Conservation (phyloP, 2,888 invertebrate species). For the Drosophila pseudotalamancana region DNA sequence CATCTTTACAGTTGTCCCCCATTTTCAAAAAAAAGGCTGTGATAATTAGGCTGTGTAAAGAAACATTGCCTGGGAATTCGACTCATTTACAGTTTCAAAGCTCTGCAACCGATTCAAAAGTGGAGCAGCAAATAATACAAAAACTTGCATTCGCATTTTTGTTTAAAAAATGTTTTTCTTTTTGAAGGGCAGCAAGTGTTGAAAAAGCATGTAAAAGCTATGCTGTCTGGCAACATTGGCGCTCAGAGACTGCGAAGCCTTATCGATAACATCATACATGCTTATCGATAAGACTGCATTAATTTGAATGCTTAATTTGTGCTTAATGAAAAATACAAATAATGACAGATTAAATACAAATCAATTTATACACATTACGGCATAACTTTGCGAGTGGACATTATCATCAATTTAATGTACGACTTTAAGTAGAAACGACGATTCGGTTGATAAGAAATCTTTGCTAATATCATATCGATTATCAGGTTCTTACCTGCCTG, state of each 20-base stretch:
- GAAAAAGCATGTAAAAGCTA: not conserved
- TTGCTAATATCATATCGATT: conserved; percentile 35
- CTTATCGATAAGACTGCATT: conserved; percentile 2
- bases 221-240: not conserved
- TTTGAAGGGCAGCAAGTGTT: not conserved
- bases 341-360: conserved; percentile 14
- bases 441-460: conserved; percentile 44
- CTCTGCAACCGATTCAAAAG: conserved; percentile 1
- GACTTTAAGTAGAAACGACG: conserved; percentile 22
- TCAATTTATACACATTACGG: conserved; percentile 23
- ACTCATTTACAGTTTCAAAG: conserved; percentile 38
- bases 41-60: conserved; percentile 49
- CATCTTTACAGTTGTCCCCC: conserved; percentile 19
- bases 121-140: conserved; percentile 4
- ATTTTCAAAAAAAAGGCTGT: conserved; percentile 20
- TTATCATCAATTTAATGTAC: conserved; percentile 38
- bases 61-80: conserved; percentile 49
- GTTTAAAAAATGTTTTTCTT: not conserved
- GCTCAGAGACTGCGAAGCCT: not conserved
- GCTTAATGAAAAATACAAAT: conserved; percentile 3
- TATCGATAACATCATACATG: not conserved
- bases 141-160: not conserved
- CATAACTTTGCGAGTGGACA: conserved; percentile 18
- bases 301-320: no score
- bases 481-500: conserved; percentile 12